Evolutionary conservation across 2,888 invertebrate species (phyloP).

Genomic region (Clanis bilineata): DNA sequence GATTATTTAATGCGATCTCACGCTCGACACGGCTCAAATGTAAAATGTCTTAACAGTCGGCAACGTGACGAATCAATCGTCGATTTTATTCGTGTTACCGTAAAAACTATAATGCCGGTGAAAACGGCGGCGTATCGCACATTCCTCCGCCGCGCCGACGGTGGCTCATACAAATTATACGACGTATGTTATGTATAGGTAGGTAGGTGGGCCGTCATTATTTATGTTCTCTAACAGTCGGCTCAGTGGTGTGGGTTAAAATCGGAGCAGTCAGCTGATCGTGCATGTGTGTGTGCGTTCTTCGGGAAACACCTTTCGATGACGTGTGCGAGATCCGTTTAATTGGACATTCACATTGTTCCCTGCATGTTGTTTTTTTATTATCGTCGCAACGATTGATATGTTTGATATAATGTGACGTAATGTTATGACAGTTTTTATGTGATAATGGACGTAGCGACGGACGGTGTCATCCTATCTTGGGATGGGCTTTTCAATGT

Average conservation of each 20-base stretch:
- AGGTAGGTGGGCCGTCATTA: slow-evolving; percentile 81
- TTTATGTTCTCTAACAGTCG: slow-evolving; percentile 82
- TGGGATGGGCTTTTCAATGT: background rate
- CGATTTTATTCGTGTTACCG: slow-evolving; percentile 60
- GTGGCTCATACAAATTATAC: slow-evolving; percentile 79
- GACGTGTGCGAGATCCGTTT: slow-evolving; percentile 79
- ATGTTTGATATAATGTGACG: slow-evolving; percentile 42
- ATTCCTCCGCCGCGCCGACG: slow-evolving; percentile 66
- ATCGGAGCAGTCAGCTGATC: slow-evolving; percentile 82
- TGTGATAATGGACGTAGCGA: background rate
- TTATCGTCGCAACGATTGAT: slow-evolving; percentile 44
- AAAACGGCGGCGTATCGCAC: slow-evolving; percentile 70
- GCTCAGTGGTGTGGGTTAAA: slow-evolving; percentile 78
- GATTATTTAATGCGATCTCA: slow-evolving; percentile 77
- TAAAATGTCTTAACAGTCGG: slow-evolving; percentile 62
- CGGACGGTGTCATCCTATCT: background rate
- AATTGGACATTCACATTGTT: slow-evolving; percentile 81
- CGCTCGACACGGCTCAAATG: slow-evolving; percentile 42
- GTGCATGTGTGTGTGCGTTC: slow-evolving; percentile 69
- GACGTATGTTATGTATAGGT: slow-evolving; percentile 77
- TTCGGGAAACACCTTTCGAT: slow-evolving; percentile 83
- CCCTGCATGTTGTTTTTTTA: slow-evolving; percentile 67
- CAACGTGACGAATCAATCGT: slow-evolving; percentile 47
- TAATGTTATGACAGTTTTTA: slow-evolving; percentile 31
- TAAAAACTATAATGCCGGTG: slow-evolving; percentile 67